A percentile compares a stretch with the other conserved stretches of the same genome.
phyloP scores from a whole-genome alignment of 2,888 invertebrate genomes.

The Salticus scenicus region DNA sequence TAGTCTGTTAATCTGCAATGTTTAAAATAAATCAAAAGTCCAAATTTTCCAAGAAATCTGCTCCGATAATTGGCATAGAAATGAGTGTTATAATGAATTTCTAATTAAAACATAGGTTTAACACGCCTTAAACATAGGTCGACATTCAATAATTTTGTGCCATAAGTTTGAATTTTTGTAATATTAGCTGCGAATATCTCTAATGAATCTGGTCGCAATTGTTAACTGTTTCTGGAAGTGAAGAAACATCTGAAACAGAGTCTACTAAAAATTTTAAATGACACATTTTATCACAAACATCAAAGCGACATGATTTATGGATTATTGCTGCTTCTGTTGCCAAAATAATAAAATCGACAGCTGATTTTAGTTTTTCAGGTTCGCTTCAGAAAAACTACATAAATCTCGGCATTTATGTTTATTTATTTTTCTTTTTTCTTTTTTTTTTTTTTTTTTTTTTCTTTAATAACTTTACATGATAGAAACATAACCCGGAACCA shows the following conservation, averaged over 20 bases:
- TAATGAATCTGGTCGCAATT: background rate
- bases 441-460: too few relatives aligned
- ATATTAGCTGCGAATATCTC: slow-evolving; percentile 17
- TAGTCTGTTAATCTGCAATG: background rate
- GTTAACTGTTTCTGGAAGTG: background rate
- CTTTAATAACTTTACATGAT: too few relatives aligned
- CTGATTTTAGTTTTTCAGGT: background rate
- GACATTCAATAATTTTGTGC: slow-evolving; percentile 22
- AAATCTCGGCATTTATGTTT: background rate
- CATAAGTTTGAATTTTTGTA: slow-evolving; percentile 27
- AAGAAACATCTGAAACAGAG: slow-evolving; percentile 11
- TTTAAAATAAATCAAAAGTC: slow-evolving; percentile 24
- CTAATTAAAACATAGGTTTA: background rate
- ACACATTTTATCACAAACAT: background rate
- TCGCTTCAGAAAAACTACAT: background rate
- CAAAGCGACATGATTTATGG: background rate
- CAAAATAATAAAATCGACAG: background rate
- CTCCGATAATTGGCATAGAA: background rate
- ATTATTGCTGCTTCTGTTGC: background rate
- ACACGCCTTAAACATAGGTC: slow-evolving; percentile 21
- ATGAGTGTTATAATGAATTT: slow-evolving; percentile 25
- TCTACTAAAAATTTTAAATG: background rate
- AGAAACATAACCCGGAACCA: too few relatives aligned
- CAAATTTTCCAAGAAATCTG: slow-evolving; percentile 10
- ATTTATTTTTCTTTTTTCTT: background rate